phyloP scores from a whole-genome alignment of 2,113 vertebrate genomes.

The Mus spicilegus region DNA sequence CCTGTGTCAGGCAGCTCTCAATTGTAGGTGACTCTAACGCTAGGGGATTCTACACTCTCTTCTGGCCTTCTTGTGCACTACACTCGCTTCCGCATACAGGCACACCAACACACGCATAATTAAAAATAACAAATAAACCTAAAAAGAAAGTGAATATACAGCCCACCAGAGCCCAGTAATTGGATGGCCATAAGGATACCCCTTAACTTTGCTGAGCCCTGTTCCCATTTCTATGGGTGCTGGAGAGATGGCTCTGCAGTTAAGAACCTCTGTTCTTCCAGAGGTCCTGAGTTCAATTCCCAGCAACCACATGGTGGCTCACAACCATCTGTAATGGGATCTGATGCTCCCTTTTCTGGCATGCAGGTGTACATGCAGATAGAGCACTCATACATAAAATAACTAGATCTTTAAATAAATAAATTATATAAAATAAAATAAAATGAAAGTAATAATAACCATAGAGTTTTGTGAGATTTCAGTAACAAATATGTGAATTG shows the following conservation, averaged over 20 bases:
- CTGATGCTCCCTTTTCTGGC: no score
- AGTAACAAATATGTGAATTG: constrained; percentile 19
- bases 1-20: neutral
- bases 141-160: neutral
- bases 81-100: neutral
- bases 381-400: no score
- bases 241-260: no score
- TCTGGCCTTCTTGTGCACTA: neutral
- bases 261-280: no score
- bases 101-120: neutral
- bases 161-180: neutral
- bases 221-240: neutral
- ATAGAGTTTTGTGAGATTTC: constrained; percentile 1
- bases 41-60: no score
- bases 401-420: neutral
- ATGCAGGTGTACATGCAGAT: no score
- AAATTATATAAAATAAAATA: no score
- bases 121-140: neutral
- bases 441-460: neutral
- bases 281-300: no score
- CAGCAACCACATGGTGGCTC: no score
- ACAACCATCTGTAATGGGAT: no score
- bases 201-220: neutral
- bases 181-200: neutral
- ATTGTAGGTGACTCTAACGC: neutral